A percentile compares a stretch with the other conserved stretches of the same genome.
Evolutionary conservation across 2,888 invertebrate genomes (phyloP).

Genomic region (Drosophila monieri): DNA sequence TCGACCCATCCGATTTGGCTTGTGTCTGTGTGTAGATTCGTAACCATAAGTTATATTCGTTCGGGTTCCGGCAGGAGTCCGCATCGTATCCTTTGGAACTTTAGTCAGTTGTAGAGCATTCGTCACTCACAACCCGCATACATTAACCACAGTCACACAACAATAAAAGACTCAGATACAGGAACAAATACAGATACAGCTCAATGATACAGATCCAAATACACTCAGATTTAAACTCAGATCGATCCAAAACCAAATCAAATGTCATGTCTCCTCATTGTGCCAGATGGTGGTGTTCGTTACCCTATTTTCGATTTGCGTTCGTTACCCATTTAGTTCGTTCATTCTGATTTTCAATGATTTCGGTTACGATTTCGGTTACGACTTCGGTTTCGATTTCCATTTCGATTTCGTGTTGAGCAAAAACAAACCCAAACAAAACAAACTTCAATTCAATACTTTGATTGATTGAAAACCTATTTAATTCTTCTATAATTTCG

Average conservation of each 20-base stretch:
- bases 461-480: slow-evolving; percentile 81
- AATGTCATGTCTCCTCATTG: slow-evolving; percentile 67
- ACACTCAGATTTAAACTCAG: slow-evolving; percentile 48
- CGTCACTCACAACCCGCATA: slow-evolving; percentile 52
- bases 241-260: slow-evolving; percentile 45
- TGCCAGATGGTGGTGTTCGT: slow-evolving; percentile 69
- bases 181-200: slow-evolving; percentile 29
- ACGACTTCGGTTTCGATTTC: slow-evolving; percentile 23
- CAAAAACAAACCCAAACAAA: slow-evolving; percentile 54
- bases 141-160: slow-evolving; percentile 50
- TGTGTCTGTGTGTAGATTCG: slow-evolving; percentile 75
- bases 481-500: slow-evolving; percentile 85
- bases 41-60: slow-evolving; percentile 39
- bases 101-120: slow-evolving; percentile 46
- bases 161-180: slow-evolving; percentile 31
- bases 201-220: slow-evolving; percentile 50
- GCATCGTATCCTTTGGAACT: slow-evolving; percentile 34
- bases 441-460: slow-evolving; percentile 70
- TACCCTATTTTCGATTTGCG: slow-evolving; percentile 33
- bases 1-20: slow-evolving; percentile 63
- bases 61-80: slow-evolving; percentile 39
- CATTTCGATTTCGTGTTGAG: slow-evolving; percentile 49
- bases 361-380: slow-evolving; percentile 33
- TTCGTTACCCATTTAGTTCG: slow-evolving; percentile 44
- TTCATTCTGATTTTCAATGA: slow-evolving; percentile 42